A percentile compares a stretch with the other conserved stretches of the same genome.
These are phyloP conservation scores for Cenopis cana DNA, from an alignment of 2,888 invertebrate genomes.

Conservation along the genomic window DNA sequence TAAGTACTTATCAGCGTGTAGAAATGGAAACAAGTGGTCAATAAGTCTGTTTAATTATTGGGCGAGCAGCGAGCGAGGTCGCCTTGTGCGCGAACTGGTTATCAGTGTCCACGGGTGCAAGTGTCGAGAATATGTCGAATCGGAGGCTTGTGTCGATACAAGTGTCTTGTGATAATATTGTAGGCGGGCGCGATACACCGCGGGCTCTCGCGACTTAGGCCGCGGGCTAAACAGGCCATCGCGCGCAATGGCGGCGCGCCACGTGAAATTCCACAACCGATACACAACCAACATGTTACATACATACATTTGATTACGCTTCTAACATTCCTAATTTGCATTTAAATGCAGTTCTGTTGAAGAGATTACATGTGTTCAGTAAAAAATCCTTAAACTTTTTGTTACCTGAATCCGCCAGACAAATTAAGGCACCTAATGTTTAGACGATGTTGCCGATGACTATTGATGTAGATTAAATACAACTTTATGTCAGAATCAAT, in stretches of 20 bases:
- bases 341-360: constrained; percentile 5
- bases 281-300: constrained; percentile 35
- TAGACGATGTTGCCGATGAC: background rate
- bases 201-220: constrained; percentile 53
- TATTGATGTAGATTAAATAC: constrained; percentile 1
- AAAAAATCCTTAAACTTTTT: constrained; percentile 6
- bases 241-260: constrained; percentile 54
- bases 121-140: constrained; percentile 57
- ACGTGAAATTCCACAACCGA: constrained; percentile 45
- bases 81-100: constrained; percentile 80
- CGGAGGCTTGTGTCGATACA: constrained; percentile 7
- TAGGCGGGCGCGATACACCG: constrained; percentile 13
- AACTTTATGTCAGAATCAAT: background rate
- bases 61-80: constrained; percentile 76
- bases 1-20: constrained; percentile 64
- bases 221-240: constrained; percentile 51
- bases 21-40: constrained; percentile 78
- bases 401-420: background rate
- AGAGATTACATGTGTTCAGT: constrained; percentile 3
- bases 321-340: constrained; percentile 20
- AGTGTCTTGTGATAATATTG: constrained; percentile 12
- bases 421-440: constrained; percentile 14
- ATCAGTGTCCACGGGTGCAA: constrained; percentile 64
- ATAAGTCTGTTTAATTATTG: constrained; percentile 79
- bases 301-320: constrained; percentile 16